Evolutionary conservation across 1,140 invertebrate genomes (phyloP), one percentile per base, ranked within the genome.

Genomic region (Leptopilina boulardi): DNA sequence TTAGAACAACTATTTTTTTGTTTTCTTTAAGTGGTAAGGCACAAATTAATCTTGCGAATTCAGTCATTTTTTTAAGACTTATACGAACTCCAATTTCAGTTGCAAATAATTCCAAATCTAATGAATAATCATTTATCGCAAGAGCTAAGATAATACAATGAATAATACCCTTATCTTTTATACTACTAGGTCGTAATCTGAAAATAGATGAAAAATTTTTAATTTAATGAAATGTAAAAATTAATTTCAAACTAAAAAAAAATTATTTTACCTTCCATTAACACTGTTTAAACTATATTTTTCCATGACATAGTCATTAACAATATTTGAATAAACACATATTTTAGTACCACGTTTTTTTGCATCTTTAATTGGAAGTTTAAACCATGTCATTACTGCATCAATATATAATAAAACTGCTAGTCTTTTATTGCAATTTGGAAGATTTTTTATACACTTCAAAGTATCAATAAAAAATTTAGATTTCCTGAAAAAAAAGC

Each of bases 101-200:
- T 8, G 85, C 75, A 42, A 92, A 86, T 3, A 80, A 38, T 75
- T 92, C 89, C n/a, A 93, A 77, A 80, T 92, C 80, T 3, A 92
- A 73, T 19, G 80, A 80, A 70, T 87, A 92, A 73, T 92, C 83
- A 15, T 78, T 85, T 30, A 89, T 85, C 5, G 89, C 85, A 56
- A 92, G 77, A 9, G 81, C 81, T 9, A 93, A 77, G 38, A 93
- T 89, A 30, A 93, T 81, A 26, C 89, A 91, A 54, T 92, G 92
- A 21, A 91, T 84, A 4, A 92, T 77, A 23, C 84, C 89, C 86
- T 92, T 92, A 73, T 92, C 92, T 75, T 86, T 89, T 78, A 92
- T 88, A 30, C 78, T 88, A 13, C 85, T 81, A 21, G 92, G 91
- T 15, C 92, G 85, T 73, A 74, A 77, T 81, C 92, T 93, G 73